Conservation (phyloP, 2,797 vertebrate genomes). For the Xiphorhynchus erythropygius region DNA sequence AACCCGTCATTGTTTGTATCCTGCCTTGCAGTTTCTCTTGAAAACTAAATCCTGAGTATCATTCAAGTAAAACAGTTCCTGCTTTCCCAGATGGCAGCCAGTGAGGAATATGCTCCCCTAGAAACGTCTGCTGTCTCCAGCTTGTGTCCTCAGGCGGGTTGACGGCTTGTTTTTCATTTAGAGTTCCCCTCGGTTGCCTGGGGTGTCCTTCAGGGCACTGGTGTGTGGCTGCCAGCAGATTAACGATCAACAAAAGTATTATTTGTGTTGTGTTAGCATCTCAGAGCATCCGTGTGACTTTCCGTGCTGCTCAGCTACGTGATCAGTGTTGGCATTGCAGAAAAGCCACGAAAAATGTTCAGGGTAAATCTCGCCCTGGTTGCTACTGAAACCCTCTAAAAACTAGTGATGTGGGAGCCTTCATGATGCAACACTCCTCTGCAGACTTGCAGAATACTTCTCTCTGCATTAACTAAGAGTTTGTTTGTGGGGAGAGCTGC, state of each 20-base stretch:
- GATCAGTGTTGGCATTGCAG: not conserved
- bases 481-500: not conserved
- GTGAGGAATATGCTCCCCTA: not conserved
- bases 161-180: not conserved
- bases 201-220: not conserved
- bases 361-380: not conserved
- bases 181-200: not conserved
- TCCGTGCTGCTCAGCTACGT: accelerated
- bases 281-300: not conserved
- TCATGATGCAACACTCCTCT: not conserved
- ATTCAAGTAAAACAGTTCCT: not conserved
- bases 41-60: not conserved
- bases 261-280: not conserved
- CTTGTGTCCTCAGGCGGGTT: not conserved
- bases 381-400: not conserved
- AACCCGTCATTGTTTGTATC: not conserved
- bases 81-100: not conserved
- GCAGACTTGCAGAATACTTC: not conserved
- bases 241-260: not conserved
- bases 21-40: not conserved
- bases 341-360: not conserved
- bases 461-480: not conserved
- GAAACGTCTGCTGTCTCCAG: not conserved
- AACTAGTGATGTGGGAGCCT: not conserved
- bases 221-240: not conserved